Conservation (phyloP, 2,797 vertebrate genomes). For the Myiotriccus ornatus region DNA sequence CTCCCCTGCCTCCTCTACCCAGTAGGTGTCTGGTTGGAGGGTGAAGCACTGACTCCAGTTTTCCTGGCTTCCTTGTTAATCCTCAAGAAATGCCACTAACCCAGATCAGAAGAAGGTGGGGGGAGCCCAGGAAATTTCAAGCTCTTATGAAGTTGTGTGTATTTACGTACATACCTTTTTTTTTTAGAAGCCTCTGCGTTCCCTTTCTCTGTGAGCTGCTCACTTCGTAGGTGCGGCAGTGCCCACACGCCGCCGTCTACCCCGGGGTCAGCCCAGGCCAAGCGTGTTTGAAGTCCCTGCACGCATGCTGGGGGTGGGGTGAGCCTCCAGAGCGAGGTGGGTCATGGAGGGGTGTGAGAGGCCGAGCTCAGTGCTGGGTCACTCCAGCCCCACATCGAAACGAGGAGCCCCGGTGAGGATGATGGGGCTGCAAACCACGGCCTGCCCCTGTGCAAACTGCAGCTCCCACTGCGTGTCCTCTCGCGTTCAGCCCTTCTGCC, state of each 20-base stretch:
- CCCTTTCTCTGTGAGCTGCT: not conserved
- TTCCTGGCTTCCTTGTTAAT: slow-evolving; percentile 49
- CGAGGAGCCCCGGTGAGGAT: not conserved
- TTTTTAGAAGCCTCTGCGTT: not conserved
- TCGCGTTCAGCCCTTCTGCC: accelerated
- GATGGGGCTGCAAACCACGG: not conserved
- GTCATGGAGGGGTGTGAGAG: not conserved
- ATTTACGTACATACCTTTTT: not conserved
- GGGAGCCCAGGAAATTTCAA: not conserved
- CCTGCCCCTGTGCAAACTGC: not conserved
- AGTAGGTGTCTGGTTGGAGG: not conserved
- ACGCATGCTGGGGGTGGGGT: not conserved
- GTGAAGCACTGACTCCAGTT: not conserved
- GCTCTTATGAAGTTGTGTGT: not conserved
- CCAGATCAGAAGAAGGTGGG: slow-evolving; percentile 30
- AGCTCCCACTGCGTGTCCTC: accelerated
- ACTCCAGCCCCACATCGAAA: not conserved
- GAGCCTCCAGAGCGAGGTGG: not conserved
- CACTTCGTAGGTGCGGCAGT: not conserved
- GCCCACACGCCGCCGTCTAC: not conserved
- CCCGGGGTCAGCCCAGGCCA: slow-evolving; percentile 6
- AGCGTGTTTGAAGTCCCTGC: slow-evolving; percentile 7
- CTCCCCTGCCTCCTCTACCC: slow-evolving; percentile 13
- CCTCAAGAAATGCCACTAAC: slow-evolving; percentile 15
- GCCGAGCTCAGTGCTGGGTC: accelerated